Evolutionary conservation across 2,888 invertebrate genomes (phyloP).

Genomic region (Ochropacha duplaris): DNA sequence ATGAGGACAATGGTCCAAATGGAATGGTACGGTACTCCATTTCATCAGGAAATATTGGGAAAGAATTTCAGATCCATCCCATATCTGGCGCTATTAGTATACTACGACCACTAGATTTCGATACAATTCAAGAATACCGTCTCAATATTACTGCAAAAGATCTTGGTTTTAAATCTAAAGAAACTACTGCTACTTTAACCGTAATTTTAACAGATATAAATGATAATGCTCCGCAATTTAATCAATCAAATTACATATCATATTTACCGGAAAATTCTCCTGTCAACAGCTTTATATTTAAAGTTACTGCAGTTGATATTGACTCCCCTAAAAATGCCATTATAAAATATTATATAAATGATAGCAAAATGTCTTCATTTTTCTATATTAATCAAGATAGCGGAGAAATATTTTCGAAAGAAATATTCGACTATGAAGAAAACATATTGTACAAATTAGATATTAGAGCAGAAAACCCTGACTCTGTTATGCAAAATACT

Average conservation of each 20-base stretch:
- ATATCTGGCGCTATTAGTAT: slow-evolving; percentile 91
- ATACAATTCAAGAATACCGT: slow-evolving; percentile 91
- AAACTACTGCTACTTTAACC: slow-evolving; percentile 90
- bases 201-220: slow-evolving; percentile 96
- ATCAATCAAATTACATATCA: slow-evolving; percentile 89
- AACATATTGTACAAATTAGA: slow-evolving; percentile 88
- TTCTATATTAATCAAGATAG: slow-evolving; percentile 90
- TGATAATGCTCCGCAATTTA: slow-evolving; percentile 95
- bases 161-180: slow-evolving; percentile 90
- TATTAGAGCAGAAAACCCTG: slow-evolving; percentile 93
- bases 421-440: slow-evolving; percentile 94
- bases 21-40: slow-evolving; percentile 94
- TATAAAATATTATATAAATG: slow-evolving; percentile 90
- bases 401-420: slow-evolving; percentile 89
- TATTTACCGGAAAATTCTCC: slow-evolving; percentile 93
- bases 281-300: slow-evolving; percentile 88
- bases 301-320: slow-evolving; percentile 90
- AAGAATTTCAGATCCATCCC: slow-evolving; percentile 91
- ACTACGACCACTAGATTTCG: slow-evolving; percentile 92
- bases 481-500: slow-evolving; percentile 89
- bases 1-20: slow-evolving; percentile 94
- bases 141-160: slow-evolving; percentile 95
- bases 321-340: slow-evolving; percentile 95
- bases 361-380: slow-evolving; percentile 87
- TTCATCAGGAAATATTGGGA: slow-evolving; percentile 91